Base-by-base conservation (phyloP, 2,113 vertebrate genomes). In the Phycodurus eques region DNA sequence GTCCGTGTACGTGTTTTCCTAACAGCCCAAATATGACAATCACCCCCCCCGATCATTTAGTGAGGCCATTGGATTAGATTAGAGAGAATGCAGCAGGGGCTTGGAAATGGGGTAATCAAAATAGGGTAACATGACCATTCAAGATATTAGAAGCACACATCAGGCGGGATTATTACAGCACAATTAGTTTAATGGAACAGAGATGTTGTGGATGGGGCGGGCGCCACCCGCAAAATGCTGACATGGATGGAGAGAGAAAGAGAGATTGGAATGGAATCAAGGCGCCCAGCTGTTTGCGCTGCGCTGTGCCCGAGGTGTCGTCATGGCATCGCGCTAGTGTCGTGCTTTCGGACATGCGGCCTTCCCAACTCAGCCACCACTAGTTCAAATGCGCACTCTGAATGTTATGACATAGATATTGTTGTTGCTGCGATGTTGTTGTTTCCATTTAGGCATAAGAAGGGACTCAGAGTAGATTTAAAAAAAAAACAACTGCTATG, bases 121-220 rank as follows among this genome's bases (percentile, higher is more conserved):
- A 91, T 88, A 86, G 89, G 90, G 88, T 92, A 91, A 86, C 85
- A 90, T 89, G 84, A 90, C 83, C 88, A 89, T 84, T 86, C 72
- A 80, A 85, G 85, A 91, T 92, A 92, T 92, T 90, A 92, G 86
- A 88, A 90, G 83, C 85, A 89, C 89, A 93, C 84, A 90, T 89
- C 88, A 90, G 85, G 83, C 82, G 73, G 89, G 93, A 93, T 93
- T 92, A 93, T 92, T 83, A 91, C 84, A 79, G 77, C 76, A 92
- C 92, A 93, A 93, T 93, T 93, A 93, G 90, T 92, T 89, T 93
- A 93, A 93, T 93, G 92, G 92, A 89, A 87, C 81, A 86, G 84
- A 76, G 80, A 84, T 77, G 80, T 85, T 85, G 82, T 87, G 80
- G 81, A 78, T 47, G n/a, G 78, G 81, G 82, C 76, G 81, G 82